Conservation (phyloP, 2,113 vertebrate genomes). For the Megaceryle torquata region DNA sequence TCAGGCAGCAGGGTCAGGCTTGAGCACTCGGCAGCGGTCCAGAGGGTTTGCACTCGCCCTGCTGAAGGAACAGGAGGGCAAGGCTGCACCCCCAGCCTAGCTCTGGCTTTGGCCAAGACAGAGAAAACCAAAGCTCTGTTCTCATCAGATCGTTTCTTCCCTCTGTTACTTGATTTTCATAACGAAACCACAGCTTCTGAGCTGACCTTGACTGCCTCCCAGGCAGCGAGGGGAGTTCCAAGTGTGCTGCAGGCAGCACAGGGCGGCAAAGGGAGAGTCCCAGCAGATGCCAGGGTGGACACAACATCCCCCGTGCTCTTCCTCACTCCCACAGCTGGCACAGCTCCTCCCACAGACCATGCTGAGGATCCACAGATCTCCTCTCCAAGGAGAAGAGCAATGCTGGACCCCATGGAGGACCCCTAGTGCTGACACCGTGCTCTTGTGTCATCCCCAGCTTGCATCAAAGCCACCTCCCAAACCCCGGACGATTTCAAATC, state of each 20-base stretch:
- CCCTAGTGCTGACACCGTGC: fast-evolving
- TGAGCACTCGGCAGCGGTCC: background rate
- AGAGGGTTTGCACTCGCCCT: background rate
- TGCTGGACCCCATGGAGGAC: background rate
- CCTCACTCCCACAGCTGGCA: background rate
- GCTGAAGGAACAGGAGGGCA: background rate
- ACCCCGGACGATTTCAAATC: fast-evolving
- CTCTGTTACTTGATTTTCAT: background rate
- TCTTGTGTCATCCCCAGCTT: background rate
- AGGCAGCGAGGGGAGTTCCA: fast-evolving
- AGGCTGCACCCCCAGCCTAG: background rate
- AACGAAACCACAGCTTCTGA: background rate
- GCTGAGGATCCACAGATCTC: background rate
- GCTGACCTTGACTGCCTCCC: background rate
- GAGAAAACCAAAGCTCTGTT: background rate
- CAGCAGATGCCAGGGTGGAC: background rate
- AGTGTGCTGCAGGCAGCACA: background rate
- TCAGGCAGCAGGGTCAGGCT: background rate
- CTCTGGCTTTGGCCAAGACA: background rate
- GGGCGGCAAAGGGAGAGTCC: background rate
- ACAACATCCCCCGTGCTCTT: fast-evolving
- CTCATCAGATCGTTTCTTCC: background rate
- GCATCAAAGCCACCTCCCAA: background rate
- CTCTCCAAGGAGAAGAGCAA: background rate
- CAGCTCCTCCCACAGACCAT: background rate